Percentiles rank a stretch among this genome's conserved stretches.
Evolutionary conservation across 2,113 vertebrate species (phyloP).

Genomic region (Colinus virginianus): DNA sequence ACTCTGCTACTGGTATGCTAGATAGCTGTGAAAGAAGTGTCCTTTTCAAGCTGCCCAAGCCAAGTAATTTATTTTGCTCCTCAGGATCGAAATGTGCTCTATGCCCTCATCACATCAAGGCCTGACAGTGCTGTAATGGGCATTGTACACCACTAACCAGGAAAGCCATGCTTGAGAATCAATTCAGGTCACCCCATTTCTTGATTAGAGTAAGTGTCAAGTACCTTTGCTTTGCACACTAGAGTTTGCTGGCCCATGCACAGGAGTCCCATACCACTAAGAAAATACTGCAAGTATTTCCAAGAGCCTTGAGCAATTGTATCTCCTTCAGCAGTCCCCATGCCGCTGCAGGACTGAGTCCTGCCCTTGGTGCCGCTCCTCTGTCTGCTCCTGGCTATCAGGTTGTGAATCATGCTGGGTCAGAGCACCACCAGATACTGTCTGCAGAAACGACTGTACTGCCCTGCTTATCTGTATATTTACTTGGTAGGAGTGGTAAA

Average conservation of each 20-base stretch:
- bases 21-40: slow-evolving; percentile 29
- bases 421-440: not conserved
- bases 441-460: not conserved
- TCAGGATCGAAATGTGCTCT: slow-evolving; percentile 39
- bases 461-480: not conserved
- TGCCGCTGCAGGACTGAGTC: not conserved
- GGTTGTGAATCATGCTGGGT: not conserved
- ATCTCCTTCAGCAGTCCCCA: not conserved
- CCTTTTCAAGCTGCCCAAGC: slow-evolving; percentile 37
- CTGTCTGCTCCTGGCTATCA: not conserved
- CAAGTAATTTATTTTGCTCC: slow-evolving; percentile 54
- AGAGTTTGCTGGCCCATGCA: not conserved
- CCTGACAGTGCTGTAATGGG: not conserved
- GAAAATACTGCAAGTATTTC: not conserved
- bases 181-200: not conserved
- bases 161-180: not conserved
- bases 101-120: not conserved
- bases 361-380: not conserved
- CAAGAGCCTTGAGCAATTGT: not conserved
- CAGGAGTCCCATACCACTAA: not conserved
- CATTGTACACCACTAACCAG: not conserved
- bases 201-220: not conserved
- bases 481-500: not conserved
- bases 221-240: not conserved
- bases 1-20: slow-evolving; percentile 24